phyloP scores from a whole-genome alignment of 2,797 vertebrate species.

The Eospalax fontanierii region DNA sequence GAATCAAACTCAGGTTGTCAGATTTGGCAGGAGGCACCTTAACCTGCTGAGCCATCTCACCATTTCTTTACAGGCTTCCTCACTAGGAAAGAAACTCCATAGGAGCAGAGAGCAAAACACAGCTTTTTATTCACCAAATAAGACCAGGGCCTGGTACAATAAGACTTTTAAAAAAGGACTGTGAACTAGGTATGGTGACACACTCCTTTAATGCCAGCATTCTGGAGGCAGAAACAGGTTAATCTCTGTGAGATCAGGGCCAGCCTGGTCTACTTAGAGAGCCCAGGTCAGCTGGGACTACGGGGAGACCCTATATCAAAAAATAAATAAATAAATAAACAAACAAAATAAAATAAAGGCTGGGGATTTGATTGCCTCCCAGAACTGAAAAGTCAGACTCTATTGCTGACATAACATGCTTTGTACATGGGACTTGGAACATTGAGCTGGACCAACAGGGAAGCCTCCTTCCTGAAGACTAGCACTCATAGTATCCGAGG shows the following conservation, averaged over 20 bases:
- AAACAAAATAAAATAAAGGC: not conserved
- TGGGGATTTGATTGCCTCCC: no score
- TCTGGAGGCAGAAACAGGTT: not conserved
- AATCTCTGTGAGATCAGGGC: not conserved
- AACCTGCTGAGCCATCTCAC: not conserved
- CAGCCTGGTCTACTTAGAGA: not conserved
- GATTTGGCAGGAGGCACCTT: not conserved
- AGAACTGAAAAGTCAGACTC: no score
- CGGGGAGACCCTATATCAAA: not conserved
- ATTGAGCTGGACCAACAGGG: no score
- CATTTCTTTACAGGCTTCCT: not conserved
- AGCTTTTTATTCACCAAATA: not conserved
- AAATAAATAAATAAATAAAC: not conserved
- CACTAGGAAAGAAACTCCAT: not conserved
- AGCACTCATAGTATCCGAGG: no score
- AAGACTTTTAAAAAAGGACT: not conserved
- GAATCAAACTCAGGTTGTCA: no score
- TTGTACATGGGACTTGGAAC: no score
- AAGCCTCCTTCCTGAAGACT: no score
- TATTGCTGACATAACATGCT: no score
- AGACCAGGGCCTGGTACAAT: not conserved
- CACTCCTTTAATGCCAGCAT: not conserved
- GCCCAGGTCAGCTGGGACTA: not conserved
- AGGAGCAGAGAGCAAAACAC: not conserved
- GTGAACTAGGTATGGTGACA: not conserved